Evolutionary conservation across 35 echinoderm and acorn worm species (phyloP), one percentile per base, ranked within the genome.

Genomic region (Heliocidaris erythrogramma): DNA sequence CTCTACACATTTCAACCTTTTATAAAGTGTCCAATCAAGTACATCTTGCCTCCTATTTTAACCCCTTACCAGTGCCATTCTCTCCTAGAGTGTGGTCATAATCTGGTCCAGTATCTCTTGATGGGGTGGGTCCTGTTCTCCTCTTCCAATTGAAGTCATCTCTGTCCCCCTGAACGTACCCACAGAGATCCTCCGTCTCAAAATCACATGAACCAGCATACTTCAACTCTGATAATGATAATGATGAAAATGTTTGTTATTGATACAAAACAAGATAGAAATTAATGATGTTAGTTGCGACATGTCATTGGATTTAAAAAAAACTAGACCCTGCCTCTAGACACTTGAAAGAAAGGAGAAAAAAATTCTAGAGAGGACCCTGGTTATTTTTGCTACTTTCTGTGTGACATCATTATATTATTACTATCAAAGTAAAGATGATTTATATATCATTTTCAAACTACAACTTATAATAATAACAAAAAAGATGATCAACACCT

Each of bases 91-190:
- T 98, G 90, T 98, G 97, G 90, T 98, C 97, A 49, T 96, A 93
- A 71, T 94, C 48, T 56, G 96, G 97, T 18, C 97, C 97, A 5
- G 97, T 98, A 8, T 93, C 90, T 11, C 60, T 59, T 17, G 97
- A 96, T 86, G 94, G 71, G n/a, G 97, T 98, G 30, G 87, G 65
- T 16, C 93, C 94, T 91, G 60, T 71, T 35, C 93, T 60, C 59
- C 96, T 60, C 5, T 60, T 93, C 97, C 97, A 98, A 59, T 98
- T 53, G 61, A 98, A 96, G 53, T 95, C 94, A 49, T 98, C 97
- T 30, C 90, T 48, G 5, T 27, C 78, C 30, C 92, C 93, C 59
- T 98, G 97, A 24, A 87, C 52, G 21, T 92, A 97, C 10, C 94
- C 95, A 69, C 97, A 97, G 18, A 94, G 47, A 18, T 94, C 95